A percentile compares a stretch with the other conserved stretches of the same genome.
These are phyloP conservation scores for Didymodactylos carnosus DNA, from an alignment of 2,888 invertebrate species.

Conservation along the genomic window DNA sequence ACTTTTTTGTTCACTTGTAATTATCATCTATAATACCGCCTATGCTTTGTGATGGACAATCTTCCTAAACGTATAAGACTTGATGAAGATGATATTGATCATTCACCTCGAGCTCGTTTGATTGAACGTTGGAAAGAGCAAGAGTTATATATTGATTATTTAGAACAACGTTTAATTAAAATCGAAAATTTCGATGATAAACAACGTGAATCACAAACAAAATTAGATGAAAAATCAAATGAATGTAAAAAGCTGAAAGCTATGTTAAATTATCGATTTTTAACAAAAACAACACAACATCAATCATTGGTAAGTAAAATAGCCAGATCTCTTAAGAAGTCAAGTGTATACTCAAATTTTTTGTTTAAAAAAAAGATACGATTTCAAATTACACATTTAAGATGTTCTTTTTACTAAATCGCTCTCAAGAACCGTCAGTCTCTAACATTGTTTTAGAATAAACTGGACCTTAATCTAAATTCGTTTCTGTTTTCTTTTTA, in stretches of 20 bases:
- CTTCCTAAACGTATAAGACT: not conserved
- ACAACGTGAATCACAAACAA: too few relatives aligned
- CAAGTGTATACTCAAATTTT: too few relatives aligned
- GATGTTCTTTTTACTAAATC: too few relatives aligned
- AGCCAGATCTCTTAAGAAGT: too few relatives aligned
- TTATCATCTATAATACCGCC: too few relatives aligned
- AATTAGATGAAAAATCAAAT: not conserved
- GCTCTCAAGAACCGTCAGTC: too few relatives aligned
- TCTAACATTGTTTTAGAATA: too few relatives aligned
- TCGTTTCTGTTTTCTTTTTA: not conserved
- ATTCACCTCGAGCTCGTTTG: not conserved
- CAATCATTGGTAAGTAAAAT: not conserved
- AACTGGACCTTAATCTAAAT: too few relatives aligned
- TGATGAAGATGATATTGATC: not conserved
- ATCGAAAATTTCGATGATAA: not conserved
- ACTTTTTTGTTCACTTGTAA: too few relatives aligned
- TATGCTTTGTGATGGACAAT: too few relatives aligned
- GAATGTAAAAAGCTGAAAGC: not conserved
- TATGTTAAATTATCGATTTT: not conserved
- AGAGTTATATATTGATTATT: not conserved
- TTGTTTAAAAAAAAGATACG: too few relatives aligned
- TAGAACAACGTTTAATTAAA: not conserved
- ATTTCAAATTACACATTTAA: too few relatives aligned
- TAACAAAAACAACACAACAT: not conserved
- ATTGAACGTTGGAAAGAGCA: not conserved